Conservation (phyloP, 1,140 invertebrate genomes). For the Lucilia cuprina region DNA sequence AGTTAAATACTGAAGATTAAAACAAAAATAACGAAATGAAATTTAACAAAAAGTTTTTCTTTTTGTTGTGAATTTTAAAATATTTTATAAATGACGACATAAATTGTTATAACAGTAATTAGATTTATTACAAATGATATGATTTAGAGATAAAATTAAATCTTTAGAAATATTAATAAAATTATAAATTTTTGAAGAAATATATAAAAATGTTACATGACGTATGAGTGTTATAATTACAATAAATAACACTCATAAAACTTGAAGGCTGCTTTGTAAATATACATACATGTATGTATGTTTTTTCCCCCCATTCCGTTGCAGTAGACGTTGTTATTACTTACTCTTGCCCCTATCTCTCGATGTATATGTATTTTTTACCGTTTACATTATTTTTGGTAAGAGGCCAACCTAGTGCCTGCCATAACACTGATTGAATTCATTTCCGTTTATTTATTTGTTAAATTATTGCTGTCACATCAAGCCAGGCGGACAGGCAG, state of each 20-base stretch:
- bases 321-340: no score
- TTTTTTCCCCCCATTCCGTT: no score
- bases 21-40: no score
- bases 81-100: background rate
- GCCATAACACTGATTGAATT: slow-evolving; percentile 23
- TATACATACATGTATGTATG: no score
- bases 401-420: background rate
- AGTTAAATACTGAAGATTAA: no score
- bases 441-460: slow-evolving; percentile 35
- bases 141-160: background rate
- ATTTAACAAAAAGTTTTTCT: no score
- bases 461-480: slow-evolving; percentile 32
- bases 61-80: background rate
- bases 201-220: background rate
- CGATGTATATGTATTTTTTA: background rate
- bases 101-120: background rate
- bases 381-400: background rate
- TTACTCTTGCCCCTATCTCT: background rate
- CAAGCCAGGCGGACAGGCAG: background rate
- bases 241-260: background rate
- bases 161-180: background rate
- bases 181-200: background rate
- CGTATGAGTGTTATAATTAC: background rate
- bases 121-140: background rate
- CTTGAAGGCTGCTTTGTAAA: background rate